phyloP scores from a whole-genome alignment of 2,797 vertebrate species.

The Varecia variegata region DNA sequence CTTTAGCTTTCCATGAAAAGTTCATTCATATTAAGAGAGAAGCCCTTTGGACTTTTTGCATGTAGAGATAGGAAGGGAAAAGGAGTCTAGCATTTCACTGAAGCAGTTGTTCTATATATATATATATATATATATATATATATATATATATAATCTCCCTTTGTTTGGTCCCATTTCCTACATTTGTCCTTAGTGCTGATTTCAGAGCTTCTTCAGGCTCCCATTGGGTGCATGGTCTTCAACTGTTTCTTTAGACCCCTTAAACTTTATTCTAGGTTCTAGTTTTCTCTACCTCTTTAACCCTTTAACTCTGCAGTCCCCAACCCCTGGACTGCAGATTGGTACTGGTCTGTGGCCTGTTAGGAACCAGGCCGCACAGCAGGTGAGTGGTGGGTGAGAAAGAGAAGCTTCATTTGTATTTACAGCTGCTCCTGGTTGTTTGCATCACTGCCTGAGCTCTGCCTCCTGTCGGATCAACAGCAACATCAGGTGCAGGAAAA shows the following conservation, averaged over 20 bases:
- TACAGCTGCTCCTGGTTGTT: too few species aligned
- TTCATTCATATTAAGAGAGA: neutral
- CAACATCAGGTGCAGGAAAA: too few species aligned
- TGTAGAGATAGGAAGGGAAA: neutral
- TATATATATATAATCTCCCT: neutral
- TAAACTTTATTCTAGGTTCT: neutral
- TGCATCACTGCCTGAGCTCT: too few species aligned
- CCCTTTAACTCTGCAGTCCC: neutral
- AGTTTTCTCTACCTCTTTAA: neutral
- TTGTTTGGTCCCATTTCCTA: neutral
- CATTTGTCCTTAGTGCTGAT: neutral
- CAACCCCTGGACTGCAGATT: too few species aligned
- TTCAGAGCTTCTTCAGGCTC: neutral
- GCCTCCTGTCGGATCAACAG: too few species aligned
- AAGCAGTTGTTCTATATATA: neutral
- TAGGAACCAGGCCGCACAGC: too few species aligned
- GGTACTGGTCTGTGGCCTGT: too few species aligned
- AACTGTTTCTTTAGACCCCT: neutral
- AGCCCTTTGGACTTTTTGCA: neutral
- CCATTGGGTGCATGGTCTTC: neutral
- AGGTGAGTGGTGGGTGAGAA: too few species aligned
- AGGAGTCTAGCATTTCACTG: neutral
- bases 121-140: neutral
- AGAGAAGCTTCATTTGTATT: too few species aligned
- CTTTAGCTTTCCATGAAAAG: neutral